phyloP scores from a whole-genome alignment of 1,140 invertebrate genomes.

The Pogonus chalceus region DNA sequence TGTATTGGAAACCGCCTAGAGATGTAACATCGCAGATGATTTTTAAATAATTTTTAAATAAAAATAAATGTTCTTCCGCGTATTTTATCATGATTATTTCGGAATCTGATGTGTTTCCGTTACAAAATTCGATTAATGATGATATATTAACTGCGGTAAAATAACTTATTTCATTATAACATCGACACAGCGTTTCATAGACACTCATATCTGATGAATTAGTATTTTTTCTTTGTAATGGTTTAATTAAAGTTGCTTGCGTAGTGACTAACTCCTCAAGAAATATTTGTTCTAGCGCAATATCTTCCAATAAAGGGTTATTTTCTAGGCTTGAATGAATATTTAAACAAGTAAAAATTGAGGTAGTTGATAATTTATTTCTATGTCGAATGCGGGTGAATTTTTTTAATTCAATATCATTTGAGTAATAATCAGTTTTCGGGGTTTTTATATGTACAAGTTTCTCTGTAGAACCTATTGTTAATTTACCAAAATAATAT shows the following conservation, averaged over 20 bases:
- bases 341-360: not conserved
- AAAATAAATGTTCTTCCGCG: slow-evolving; percentile 58
- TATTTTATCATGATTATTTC: slow-evolving; percentile 58
- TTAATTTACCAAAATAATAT: slow-evolving; percentile 40
- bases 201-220: slow-evolving; percentile 43
- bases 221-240: slow-evolving; percentile 47
- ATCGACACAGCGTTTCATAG: slow-evolving; percentile 53
- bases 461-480: slow-evolving; percentile 36
- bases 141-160: slow-evolving; percentile 55
- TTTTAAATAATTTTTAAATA: slow-evolving; percentile 64
- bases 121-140: slow-evolving; percentile 53
- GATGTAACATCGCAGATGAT: slow-evolving; percentile 37
- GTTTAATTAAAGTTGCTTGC: slow-evolving; percentile 50
- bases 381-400: not conserved
- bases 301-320: not conserved
- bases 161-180: slow-evolving; percentile 59
- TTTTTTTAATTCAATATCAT: not conserved
- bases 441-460: slow-evolving; percentile 34
- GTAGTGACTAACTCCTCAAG: slow-evolving; percentile 55
- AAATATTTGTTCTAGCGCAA: slow-evolving; percentile 49
- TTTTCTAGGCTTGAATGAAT: not conserved
- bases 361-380: not conserved
- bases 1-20: slow-evolving; percentile 57
- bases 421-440: not conserved
- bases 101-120: slow-evolving; percentile 50